A percentile compares a stretch with the other conserved stretches of the same genome.
Evolutionary conservation across 1,140 invertebrate species (phyloP).

Genomic region (Leguminivora glycinivorella): DNA sequence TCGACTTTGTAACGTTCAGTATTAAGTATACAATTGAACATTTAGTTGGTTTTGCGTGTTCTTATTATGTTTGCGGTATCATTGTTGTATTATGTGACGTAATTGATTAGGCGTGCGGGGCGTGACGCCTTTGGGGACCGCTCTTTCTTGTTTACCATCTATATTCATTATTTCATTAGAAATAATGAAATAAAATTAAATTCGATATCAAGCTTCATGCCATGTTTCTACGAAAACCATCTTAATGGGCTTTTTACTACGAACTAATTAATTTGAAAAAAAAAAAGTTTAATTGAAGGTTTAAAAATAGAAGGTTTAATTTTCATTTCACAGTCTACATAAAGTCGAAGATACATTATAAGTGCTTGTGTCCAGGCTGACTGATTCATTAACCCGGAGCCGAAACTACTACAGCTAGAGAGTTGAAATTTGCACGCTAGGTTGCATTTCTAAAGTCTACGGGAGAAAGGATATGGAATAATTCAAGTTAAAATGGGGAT

Average conservation of each 20-base stretch:
- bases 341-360: no score
- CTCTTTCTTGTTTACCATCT: conserved; percentile 19
- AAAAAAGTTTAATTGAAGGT: no score
- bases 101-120: conserved; percentile 24
- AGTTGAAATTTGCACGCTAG: no score
- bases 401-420: no score
- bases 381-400: no score
- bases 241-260: background rate
- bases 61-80: background rate
- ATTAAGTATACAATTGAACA: background rate
- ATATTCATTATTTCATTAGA: conserved; percentile 21
- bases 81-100: conserved; percentile 8
- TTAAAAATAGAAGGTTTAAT: no score
- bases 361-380: no score
- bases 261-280: no score
- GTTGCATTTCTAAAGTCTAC: no score
- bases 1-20: background rate
- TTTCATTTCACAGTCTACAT: no score
- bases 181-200: background rate
- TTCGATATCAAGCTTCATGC: background rate
- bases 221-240: background rate
- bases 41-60: background rate
- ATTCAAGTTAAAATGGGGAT: no score
- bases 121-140: conserved; percentile 19
- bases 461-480: no score